phyloP scores from a whole-genome alignment of 2,888 invertebrate genomes.

The Cephus sareptanus region DNA sequence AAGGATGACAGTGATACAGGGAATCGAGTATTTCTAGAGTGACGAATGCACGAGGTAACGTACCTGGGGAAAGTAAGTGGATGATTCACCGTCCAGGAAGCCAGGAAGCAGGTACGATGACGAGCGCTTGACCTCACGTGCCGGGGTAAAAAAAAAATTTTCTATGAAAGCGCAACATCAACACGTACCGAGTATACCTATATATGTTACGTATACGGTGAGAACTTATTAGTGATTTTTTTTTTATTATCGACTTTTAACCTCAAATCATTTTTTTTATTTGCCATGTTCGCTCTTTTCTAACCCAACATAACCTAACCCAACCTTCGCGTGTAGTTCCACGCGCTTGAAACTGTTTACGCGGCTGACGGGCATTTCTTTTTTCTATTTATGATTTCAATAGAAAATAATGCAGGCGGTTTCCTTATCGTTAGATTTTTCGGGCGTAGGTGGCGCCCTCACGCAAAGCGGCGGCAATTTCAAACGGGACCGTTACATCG shows the following conservation, averaged over 20 bases:
- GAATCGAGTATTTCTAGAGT: conserved; percentile 5
- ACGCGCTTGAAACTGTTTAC: neutral
- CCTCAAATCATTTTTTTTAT: neutral
- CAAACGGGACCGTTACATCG: neutral
- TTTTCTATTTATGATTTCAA: neutral
- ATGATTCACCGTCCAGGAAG: conserved; percentile 32
- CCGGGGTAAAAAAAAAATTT: neutral
- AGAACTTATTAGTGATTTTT: neutral
- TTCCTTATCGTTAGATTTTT: neutral
- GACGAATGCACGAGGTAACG: conserved; percentile 22
- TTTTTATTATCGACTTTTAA: neutral
- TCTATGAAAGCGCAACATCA: neutral
- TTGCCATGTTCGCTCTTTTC: neutral
- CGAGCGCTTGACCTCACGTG: conserved; percentile 22
- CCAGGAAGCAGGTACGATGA: conserved; percentile 21
- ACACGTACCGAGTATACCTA: neutral
- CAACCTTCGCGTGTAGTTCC: neutral
- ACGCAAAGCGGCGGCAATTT: neutral
- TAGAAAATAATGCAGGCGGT: neutral
- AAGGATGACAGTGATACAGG: neutral
- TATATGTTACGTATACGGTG: neutral
- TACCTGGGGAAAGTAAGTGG: conserved; percentile 24
- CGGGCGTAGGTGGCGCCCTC: neutral
- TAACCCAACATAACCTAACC: neutral
- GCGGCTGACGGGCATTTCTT: neutral